phyloP scores from a whole-genome alignment of 2,888 invertebrate genomes.

The Caradrina clavipalpis region DNA sequence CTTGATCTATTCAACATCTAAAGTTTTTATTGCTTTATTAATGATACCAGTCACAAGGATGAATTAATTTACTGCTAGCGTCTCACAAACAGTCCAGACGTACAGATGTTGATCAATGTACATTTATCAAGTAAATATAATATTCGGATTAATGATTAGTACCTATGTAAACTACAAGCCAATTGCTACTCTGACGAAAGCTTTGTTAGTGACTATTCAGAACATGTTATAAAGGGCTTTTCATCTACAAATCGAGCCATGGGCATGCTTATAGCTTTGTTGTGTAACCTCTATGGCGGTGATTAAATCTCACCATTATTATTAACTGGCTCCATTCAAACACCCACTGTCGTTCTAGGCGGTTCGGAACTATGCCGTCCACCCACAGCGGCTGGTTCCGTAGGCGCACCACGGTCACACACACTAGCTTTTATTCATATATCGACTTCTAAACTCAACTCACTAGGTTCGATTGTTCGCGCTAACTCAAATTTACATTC shows the following conservation, averaged over 20 bases:
- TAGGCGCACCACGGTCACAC: slow-evolving; percentile 90
- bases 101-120: slow-evolving; percentile 45
- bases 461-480: slow-evolving; percentile 87
- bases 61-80: slow-evolving; percentile 23
- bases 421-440: slow-evolving; percentile 86
- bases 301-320: slow-evolving; percentile 91
- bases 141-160: slow-evolving; percentile 81
- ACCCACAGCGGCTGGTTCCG: slow-evolving; percentile 89
- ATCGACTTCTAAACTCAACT: slow-evolving; percentile 85
- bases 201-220: slow-evolving; percentile 86
- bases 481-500: slow-evolving; percentile 87
- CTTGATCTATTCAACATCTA: slow-evolving; percentile 58
- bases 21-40: slow-evolving; percentile 53
- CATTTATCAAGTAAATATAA: slow-evolving; percentile 51
- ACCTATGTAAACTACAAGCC: slow-evolving; percentile 79
- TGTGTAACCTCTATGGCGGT: slow-evolving; percentile 89
- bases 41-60: slow-evolving; percentile 30
- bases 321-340: slow-evolving; percentile 91
- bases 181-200: slow-evolving; percentile 76
- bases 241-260: slow-evolving; percentile 82
- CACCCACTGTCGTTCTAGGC: slow-evolving; percentile 90
- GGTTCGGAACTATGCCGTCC: slow-evolving; percentile 90
- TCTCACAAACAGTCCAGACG: slow-evolving; percentile 16
- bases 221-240: slow-evolving; percentile 73
- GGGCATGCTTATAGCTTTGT: slow-evolving; percentile 87